Percentiles rank a stretch among this genome's conserved stretches.
Evolutionary conservation across 2,888 invertebrate species (phyloP).

Genomic region (Hofmannophila pseudospretella): DNA sequence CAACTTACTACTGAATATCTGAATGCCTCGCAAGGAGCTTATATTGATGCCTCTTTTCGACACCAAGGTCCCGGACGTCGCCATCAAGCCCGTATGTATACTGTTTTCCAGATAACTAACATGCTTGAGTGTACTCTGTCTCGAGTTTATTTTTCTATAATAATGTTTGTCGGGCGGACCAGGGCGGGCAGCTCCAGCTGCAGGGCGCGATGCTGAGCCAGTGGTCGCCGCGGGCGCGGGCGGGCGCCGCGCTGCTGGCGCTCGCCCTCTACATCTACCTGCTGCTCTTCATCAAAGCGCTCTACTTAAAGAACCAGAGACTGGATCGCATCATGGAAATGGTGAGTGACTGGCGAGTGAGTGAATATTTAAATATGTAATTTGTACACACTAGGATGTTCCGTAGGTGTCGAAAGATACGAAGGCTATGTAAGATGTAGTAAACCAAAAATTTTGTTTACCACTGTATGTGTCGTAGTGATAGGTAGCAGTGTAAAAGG

Average conservation of each 20-base stretch:
- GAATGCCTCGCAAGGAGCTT: not conserved
- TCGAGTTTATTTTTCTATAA: no score
- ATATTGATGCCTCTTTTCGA: slow-evolving; percentile 21
- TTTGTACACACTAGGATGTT: no score
- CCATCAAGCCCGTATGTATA: slow-evolving; percentile 33
- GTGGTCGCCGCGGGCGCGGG: slow-evolving; percentile 27
- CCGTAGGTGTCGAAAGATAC: no score
- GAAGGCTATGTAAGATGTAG: no score
- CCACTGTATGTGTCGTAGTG: no score
- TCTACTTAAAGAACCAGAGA: slow-evolving; percentile 29
- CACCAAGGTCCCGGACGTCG: slow-evolving; percentile 27
- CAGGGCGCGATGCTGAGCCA: slow-evolving; percentile 18
- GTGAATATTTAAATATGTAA: not conserved
- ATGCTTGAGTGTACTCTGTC: no score
- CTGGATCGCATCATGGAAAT: slow-evolving; percentile 28
- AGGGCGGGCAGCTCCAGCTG: no score
- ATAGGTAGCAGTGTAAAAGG: no score
- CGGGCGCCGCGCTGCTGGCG: slow-evolving; percentile 19
- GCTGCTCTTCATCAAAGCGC: slow-evolving; percentile 25
- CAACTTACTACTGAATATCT: no score
- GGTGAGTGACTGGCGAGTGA: slow-evolving; percentile 22
- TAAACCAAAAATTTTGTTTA: no score
- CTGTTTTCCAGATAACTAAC: no score
- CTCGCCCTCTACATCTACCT: slow-evolving; percentile 27
- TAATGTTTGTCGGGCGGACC: no score